phyloP scores from a whole-genome alignment of 2,797 vertebrate species.

The Echeneis naucrates region DNA sequence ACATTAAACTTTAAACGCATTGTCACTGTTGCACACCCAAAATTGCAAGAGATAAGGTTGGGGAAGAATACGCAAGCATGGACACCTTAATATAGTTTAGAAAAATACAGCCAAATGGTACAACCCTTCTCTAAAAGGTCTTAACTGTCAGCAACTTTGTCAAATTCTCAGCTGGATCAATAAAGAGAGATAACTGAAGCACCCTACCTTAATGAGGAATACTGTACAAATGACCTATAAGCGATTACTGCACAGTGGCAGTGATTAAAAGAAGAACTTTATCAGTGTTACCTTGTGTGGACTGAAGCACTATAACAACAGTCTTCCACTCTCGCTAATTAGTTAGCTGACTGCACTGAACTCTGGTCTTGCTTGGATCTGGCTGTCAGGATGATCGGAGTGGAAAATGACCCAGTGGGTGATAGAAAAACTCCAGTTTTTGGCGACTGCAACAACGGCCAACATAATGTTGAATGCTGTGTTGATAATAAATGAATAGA shows the following conservation, averaged over 20 bases:
- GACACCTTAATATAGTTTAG: not conserved
- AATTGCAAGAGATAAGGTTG: not conserved
- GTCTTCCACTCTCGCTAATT: conserved; percentile 42
- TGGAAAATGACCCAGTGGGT: conserved; percentile 12
- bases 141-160: conserved; percentile 9
- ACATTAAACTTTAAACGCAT: too few relatives aligned
- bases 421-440: not conserved
- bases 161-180: conserved; percentile 18
- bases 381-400: conserved; percentile 19
- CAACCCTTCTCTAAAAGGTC: not conserved
- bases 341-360: conserved; percentile 39
- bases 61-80: not conserved
- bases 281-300: conserved; percentile 21
- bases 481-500: not conserved
- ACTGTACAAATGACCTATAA: conserved; percentile 16
- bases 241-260: conserved; percentile 1
- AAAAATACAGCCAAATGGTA: not conserved
- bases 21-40: not conserved
- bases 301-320: conserved; percentile 7
- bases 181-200: conserved; percentile 13
- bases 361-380: conserved; percentile 2
- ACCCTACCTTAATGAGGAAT: conserved; percentile 33
- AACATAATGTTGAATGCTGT: not conserved
- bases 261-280: conserved; percentile 39
- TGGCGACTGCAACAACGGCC: not conserved